phyloP scores from a whole-genome alignment of 2,113 vertebrate genomes.

The Entomyzon cyanotis region DNA sequence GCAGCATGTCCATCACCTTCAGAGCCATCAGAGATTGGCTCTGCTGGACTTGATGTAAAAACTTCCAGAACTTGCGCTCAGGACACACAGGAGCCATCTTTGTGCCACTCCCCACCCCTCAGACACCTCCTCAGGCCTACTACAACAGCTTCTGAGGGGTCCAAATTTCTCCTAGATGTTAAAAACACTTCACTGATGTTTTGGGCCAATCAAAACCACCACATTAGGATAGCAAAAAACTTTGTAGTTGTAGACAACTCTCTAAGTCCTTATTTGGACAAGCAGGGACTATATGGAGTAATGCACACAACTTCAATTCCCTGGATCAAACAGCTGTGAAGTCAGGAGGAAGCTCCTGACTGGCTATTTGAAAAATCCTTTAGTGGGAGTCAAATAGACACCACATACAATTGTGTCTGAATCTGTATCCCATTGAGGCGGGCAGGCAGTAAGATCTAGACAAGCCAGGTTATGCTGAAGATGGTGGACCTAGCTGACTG shows the following conservation, averaged over 20 bases:
- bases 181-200: too few relatives aligned
- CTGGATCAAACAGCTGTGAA: background rate
- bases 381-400: background rate
- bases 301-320: background rate
- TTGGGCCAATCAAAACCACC: too few relatives aligned
- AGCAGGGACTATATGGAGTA: background rate
- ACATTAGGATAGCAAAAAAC: background rate
- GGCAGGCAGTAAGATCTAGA: background rate
- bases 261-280: too few relatives aligned
- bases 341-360: background rate
- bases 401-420: fast-evolving
- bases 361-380: background rate
- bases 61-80: too few relatives aligned
- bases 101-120: too few relatives aligned
- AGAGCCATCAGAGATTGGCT: too few relatives aligned
- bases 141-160: too few relatives aligned
- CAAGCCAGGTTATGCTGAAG: background rate
- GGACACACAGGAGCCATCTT: too few relatives aligned
- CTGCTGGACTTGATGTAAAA: too few relatives aligned
- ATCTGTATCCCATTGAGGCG: background rate
- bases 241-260: background rate
- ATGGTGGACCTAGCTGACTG: background rate
- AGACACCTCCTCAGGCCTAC: too few relatives aligned
- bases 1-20: too few relatives aligned
- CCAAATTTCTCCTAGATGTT: too few relatives aligned